phyloP scores from a whole-genome alignment of 2,797 vertebrate species.

The Florisuga fusca region DNA sequence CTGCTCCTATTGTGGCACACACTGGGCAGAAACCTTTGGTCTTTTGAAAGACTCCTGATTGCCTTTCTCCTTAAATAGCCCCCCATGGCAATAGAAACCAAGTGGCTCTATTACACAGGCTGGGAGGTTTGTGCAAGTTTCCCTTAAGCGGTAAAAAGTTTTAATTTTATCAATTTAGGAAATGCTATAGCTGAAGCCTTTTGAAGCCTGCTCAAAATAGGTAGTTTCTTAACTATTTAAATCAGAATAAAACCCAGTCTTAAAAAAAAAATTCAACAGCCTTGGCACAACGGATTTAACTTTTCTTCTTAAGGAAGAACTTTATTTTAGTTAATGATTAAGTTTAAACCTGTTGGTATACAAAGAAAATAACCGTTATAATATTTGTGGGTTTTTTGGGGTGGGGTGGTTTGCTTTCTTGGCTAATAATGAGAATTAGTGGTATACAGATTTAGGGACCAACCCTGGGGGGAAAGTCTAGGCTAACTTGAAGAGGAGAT shows the following conservation, averaged over 20 bases:
- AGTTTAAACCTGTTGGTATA: background rate
- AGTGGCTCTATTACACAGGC: background rate
- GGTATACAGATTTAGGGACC: background rate
- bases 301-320: background rate
- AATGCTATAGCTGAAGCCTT: background rate
- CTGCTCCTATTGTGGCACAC: background rate
- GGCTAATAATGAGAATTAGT: background rate
- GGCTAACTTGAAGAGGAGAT: background rate
- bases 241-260: background rate
- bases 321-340: background rate
- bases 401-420: background rate
- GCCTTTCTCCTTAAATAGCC: background rate
- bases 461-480: background rate
- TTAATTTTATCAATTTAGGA: background rate
- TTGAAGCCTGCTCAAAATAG: background rate
- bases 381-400: rapidly evolving
- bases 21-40: background rate
- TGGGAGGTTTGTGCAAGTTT: background rate
- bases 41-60: constrained; percentile 20
- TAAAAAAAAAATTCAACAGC: background rate
- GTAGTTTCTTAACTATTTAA: background rate
- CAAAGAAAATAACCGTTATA: background rate
- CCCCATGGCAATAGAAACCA: background rate
- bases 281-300: background rate
- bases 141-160: background rate